Evolutionary conservation across 1,140 invertebrate species (phyloP).

Genomic region (Macrostomum lignano): DNA sequence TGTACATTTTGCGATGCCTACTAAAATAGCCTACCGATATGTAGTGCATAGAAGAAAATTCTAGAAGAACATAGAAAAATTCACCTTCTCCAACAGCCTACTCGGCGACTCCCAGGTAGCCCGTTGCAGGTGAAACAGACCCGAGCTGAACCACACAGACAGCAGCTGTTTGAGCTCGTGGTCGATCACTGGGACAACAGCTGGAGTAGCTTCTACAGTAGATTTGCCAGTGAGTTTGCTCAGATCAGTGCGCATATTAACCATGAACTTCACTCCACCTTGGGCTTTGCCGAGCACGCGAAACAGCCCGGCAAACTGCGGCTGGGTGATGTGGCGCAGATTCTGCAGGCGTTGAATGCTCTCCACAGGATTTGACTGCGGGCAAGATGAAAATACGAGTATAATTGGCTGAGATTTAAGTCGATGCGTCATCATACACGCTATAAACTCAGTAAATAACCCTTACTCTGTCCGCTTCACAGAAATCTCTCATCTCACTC

Average conservation of each 20-base stretch:
- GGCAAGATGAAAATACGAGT: no score
- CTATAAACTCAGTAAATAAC: no score
- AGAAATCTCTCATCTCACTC: not conserved
- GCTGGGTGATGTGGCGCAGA: no score
- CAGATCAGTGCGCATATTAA: slow-evolving; percentile 41
- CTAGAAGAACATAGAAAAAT: slow-evolving; percentile 2
- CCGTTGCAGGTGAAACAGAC: slow-evolving; percentile 40
- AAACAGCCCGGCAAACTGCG: slow-evolving; percentile 38
- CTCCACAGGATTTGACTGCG: no score
- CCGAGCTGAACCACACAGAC: slow-evolving; percentile 42
- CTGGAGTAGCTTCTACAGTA: not conserved
- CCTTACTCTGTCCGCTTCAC: no score
- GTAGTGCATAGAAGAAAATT: not conserved
- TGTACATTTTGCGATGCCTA: not conserved
- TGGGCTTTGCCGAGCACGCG: slow-evolving; percentile 36
- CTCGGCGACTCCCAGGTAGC: slow-evolving; percentile 44
- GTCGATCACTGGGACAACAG: slow-evolving; percentile 14
- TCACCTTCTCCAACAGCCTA: slow-evolving; percentile 43
- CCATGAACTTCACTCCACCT: slow-evolving; percentile 44
- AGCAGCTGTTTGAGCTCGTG: slow-evolving; percentile 35
- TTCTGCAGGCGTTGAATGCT: no score
- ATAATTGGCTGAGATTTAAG: no score
- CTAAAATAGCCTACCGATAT: not conserved
- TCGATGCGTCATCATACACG: no score
- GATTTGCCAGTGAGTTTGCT: not conserved